Evolutionary conservation across 2,888 invertebrate genomes (phyloP), one percentile per base, ranked within the genome.

Genomic region (Crossocerus cetratus): DNA sequence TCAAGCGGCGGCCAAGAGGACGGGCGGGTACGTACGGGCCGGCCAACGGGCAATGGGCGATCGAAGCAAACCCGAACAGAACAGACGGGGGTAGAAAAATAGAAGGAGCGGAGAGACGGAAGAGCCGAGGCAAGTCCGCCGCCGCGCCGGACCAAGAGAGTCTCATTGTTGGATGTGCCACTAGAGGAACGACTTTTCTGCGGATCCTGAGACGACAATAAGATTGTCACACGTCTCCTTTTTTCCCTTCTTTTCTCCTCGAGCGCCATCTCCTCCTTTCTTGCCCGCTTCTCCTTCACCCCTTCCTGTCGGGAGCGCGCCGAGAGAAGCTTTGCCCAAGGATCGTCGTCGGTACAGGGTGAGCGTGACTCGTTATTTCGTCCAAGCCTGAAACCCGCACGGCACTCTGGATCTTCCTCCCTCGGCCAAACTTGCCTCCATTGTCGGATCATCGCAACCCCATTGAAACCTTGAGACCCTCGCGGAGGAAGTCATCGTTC

Each of bases 391-490:
- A 32, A 79, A 67, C 65, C 82, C 58, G 44, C 75, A 1, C 79
- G 44, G 65, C 16, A 76, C 69, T 70, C 67, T 60, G 70, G 55
- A 76, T 69, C 66, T 79, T 76, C 81, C 82, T 82, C 70, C 82
- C 75, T 69, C 66, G 64, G 53, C 77, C 74, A 74, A 80, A 83
- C 82, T 74, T 71, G 59, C 63, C 76, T 74, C 82, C 71, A 84
- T 84, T 82, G 81, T 83, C 77, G 81, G 86, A 82, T 84, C 83
- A 85, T 84, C 84, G 82, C 79, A 78, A 84, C 83, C 81, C 84
- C 80, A 83, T 81, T 80, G 83, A 84, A 82, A 8, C 32, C 32
- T 80, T 78, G 81, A 83, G 80, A 78, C 76, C 77, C 78, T 80
- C 74, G 67, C 61, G 68, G 44, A 79, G 72, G 77, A 77, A 84